A percentile compares a stretch with the other conserved stretches of the same genome.
Conservation (phyloP, 2,797 vertebrate genomes). For the Tenualosa ilisha region DNA sequence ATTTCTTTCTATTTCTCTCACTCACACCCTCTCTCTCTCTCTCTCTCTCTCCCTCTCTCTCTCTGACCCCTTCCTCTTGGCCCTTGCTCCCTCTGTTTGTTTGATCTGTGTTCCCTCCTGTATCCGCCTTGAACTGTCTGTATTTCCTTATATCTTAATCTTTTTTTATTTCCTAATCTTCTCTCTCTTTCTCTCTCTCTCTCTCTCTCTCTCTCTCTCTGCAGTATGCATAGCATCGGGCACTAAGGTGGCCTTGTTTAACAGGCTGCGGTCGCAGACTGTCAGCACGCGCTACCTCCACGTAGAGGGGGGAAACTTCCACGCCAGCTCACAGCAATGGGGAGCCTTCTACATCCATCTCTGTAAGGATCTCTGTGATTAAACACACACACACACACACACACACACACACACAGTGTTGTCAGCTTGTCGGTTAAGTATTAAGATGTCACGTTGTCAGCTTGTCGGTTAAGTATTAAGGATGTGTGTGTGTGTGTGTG, state of each 20-base stretch:
- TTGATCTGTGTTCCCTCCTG: too few species aligned
- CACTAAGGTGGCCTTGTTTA: constrained; percentile 98
- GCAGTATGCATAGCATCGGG: constrained; percentile 97
- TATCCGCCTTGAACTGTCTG: neutral
- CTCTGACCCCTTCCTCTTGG: neutral
- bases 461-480: too few species aligned
- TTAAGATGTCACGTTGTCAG: too few species aligned
- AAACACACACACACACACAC: too few species aligned
- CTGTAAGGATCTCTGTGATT: constrained; percentile 72
- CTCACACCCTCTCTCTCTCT: too few species aligned
- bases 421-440: too few species aligned
- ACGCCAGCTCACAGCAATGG: constrained; percentile 98
- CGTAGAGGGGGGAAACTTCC: constrained; percentile 98
- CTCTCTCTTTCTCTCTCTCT: neutral
- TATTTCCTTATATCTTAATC: constrained; percentile 13
- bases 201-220: constrained; percentile 33
- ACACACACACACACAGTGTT: neutral
- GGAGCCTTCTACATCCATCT: constrained; percentile 98
- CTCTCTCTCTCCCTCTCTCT: too few species aligned
- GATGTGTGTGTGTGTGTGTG: too few species aligned
- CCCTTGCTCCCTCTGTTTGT: too few species aligned
- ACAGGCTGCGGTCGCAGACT: constrained; percentile 95
- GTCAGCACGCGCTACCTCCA: constrained; percentile 98
- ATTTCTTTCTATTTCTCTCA: too few species aligned
- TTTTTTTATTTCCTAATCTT: neutral